Percentiles rank a stretch among this genome's conserved stretches.
Conservation (phyloP, 2,888 invertebrate species). For the Cheilosia variabilis region DNA sequence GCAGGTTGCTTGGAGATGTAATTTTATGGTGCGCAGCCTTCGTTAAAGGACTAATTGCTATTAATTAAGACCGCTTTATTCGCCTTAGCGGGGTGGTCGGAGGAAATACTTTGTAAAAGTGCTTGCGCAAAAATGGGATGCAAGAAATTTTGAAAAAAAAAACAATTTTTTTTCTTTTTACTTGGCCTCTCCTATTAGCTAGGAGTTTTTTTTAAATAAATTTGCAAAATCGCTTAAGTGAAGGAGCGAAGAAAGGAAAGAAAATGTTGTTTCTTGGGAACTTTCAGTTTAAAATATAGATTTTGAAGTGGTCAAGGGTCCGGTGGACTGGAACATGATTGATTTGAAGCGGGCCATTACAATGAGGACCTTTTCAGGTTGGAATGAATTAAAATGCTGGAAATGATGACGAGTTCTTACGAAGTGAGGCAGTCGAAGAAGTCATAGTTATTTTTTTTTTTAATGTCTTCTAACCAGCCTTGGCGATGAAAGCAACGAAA, state of each 20-base stretch:
- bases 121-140: constrained; percentile 28
- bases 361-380: no score
- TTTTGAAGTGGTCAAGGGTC: neutral
- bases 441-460: no score
- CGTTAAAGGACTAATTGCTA: constrained; percentile 73
- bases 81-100: constrained; percentile 21
- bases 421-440: no score
- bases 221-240: neutral
- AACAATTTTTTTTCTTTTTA: neutral
- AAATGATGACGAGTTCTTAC: no score
- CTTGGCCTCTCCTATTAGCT: neutral
- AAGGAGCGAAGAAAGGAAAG: neutral
- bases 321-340: neutral
- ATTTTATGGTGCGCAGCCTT: constrained; percentile 62
- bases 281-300: neutral
- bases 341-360: no score
- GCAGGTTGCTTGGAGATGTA: neutral
- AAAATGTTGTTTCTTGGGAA: neutral
- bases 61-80: constrained; percentile 69
- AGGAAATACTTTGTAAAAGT: constrained; percentile 21
- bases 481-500: no score
- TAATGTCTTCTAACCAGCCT: no score
- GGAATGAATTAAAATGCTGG: no score
- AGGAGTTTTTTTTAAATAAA: constrained; percentile 25
- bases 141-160: neutral